Evolutionary conservation across 2,113 vertebrate genomes (phyloP).

Genomic region (Mionectes macconnelli): DNA sequence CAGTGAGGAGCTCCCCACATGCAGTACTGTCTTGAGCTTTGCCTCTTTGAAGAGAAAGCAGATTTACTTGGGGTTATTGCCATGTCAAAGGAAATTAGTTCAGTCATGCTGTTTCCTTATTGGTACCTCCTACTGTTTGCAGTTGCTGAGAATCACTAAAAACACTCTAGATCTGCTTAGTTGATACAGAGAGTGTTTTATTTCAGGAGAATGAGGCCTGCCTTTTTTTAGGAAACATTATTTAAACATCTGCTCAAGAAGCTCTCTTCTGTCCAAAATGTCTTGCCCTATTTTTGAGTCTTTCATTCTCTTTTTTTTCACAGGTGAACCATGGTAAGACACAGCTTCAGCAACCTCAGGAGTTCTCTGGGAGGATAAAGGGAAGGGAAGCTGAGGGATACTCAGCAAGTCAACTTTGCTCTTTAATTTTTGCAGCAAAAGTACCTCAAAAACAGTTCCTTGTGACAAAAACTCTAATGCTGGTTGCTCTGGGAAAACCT

Average conservation of each 20-base stretch:
- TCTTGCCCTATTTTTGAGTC: not conserved
- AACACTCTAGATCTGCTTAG: not conserved
- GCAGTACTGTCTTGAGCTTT: not conserved
- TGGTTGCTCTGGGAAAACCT: not conserved
- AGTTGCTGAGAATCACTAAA: constrained; percentile 6
- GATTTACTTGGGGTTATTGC: constrained; percentile 21
- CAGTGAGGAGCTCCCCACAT: not conserved
- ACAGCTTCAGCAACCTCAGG: not conserved
- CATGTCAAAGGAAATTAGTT: constrained; percentile 31
- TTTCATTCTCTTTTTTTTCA: not conserved
- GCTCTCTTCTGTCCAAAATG: not conserved
- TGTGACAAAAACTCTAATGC: not conserved
- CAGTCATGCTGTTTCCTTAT: constrained; percentile 3
- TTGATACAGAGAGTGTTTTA: not conserved
- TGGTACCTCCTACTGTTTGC: not conserved
- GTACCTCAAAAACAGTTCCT: not conserved
- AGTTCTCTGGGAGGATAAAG: not conserved
- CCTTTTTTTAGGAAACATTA: not conserved
- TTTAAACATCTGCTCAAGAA: constrained; percentile 30
- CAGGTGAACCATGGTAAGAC: not conserved
- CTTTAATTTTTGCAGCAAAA: not conserved
- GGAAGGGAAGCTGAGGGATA: not conserved
- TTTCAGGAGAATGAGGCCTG: not conserved
- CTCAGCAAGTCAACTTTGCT: not conserved
- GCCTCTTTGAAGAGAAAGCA: not conserved